A percentile compares a stretch with the other conserved stretches of the same genome.
Conservation (phyloP, 2,888 invertebrate genomes). For the Agrilus cyanescens region DNA sequence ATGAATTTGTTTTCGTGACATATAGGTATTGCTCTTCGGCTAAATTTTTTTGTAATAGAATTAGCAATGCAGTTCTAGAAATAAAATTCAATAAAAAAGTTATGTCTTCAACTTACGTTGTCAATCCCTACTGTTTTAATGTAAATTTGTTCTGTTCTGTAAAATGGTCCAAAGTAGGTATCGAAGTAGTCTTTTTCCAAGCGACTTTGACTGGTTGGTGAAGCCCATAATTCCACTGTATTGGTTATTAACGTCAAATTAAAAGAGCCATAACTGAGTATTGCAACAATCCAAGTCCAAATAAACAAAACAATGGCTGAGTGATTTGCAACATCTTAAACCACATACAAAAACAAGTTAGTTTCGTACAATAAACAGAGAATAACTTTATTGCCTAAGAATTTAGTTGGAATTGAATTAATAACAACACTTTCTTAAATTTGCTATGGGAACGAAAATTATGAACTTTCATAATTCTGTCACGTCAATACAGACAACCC, state of each 20-base stretch:
- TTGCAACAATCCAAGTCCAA: conserved; percentile 48
- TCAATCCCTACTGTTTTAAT: conserved; percentile 51
- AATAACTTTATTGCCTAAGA: neutral
- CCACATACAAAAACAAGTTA: conserved; percentile 9
- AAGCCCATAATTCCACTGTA: conserved; percentile 90
- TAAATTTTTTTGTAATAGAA: no score
- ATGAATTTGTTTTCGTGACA: no score
- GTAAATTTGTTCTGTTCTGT: conserved; percentile 80
- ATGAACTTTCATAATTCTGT: no score
- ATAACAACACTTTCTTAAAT: no score
- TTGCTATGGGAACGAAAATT: no score
- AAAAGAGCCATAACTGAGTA: conserved; percentile 54
- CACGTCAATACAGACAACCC: no score
- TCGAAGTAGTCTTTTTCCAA: conserved; percentile 82
- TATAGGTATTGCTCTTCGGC: no score
- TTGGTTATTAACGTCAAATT: conserved; percentile 66
- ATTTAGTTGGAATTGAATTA: neutral
- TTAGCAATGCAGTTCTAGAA: no score
- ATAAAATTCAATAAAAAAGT: no score
- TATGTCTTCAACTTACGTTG: conserved; percentile 31
- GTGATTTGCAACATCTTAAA: conserved; percentile 52
- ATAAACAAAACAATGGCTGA: conserved; percentile 52
- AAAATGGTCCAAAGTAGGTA: conserved; percentile 76
- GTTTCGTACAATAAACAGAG: neutral
- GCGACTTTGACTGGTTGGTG: conserved; percentile 67